phyloP scores from a whole-genome alignment of 2,797 vertebrate species.

The Sebastes hubbsi region DNA sequence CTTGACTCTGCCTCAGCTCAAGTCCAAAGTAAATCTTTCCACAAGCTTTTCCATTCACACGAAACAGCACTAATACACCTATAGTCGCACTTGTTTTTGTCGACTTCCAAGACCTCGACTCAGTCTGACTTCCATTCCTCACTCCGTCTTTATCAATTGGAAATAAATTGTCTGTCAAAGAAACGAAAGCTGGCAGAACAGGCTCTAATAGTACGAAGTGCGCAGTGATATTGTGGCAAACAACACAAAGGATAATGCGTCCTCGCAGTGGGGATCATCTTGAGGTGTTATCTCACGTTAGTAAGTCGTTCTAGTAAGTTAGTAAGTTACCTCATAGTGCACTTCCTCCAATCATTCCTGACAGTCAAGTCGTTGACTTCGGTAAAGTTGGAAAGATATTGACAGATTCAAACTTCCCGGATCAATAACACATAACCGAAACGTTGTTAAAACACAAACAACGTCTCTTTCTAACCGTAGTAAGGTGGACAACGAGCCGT shows the following conservation, averaged over 20 bases:
- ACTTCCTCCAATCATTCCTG: too few relatives aligned
- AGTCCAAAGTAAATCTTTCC: slow-evolving; percentile 79
- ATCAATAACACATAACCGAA: too few relatives aligned
- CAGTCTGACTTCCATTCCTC: neutral
- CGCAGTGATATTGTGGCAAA: neutral
- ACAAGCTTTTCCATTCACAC: neutral
- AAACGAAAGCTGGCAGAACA: neutral
- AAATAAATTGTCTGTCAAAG: neutral
- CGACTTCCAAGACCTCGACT: neutral
- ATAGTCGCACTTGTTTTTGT: neutral
- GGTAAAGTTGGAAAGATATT: too few relatives aligned
- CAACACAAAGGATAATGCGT: neutral
- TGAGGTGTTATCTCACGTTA: neutral
- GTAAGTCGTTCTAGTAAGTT: too few relatives aligned
- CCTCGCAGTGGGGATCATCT: neutral
- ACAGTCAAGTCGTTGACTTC: too few relatives aligned
- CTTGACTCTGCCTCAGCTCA: slow-evolving; percentile 78
- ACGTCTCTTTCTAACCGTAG: too few relatives aligned
- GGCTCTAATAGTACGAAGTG: too few relatives aligned
- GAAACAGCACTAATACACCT: neutral
- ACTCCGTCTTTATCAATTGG: neutral
- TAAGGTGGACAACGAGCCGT: too few relatives aligned
- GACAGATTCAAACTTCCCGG: too few relatives aligned
- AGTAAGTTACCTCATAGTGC: too few relatives aligned
- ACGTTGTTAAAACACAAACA: too few relatives aligned